These are phyloP conservation scores for Albula goreensis DNA, from an alignment of 2,113 vertebrate species.

Conservation along the genomic window DNA sequence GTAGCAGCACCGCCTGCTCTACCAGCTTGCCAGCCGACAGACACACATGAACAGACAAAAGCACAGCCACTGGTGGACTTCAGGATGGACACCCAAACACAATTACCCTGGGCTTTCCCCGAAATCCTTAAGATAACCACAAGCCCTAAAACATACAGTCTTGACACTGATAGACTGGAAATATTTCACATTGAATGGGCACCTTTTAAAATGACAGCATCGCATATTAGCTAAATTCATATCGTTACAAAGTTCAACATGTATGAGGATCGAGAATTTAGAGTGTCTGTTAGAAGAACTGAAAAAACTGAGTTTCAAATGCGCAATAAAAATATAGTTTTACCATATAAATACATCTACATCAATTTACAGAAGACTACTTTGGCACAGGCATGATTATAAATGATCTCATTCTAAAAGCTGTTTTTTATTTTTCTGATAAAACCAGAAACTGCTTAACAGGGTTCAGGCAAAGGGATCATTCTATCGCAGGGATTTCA, in stretches of 20 bases:
- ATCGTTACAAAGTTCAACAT: neutral
- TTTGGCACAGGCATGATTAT: constrained; percentile 14
- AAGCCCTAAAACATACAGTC: too few relatives aligned
- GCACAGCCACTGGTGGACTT: neutral
- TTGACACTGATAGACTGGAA: neutral
- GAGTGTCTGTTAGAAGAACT: neutral
- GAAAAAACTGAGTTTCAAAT: neutral
- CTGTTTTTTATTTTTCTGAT: constrained; percentile 23
- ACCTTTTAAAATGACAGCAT: neutral
- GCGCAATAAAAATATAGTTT: neutral
- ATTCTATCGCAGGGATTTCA: constrained; percentile 58
- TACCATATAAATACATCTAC: neutral
- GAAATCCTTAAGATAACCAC: neutral
- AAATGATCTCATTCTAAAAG: constrained; percentile 20
- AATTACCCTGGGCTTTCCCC: neutral
- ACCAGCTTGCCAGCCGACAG: constrained; percentile 52
- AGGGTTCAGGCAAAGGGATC: neutral
- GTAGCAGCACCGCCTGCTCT: constrained; percentile 48
- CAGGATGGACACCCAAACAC: neutral
- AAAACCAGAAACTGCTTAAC: constrained; percentile 56
- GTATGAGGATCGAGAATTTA: neutral
- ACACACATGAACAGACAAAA: neutral
- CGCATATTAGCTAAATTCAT: neutral
- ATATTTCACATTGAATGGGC: neutral
- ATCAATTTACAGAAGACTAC: neutral